Evolutionary conservation across 2,888 invertebrate genomes (phyloP), one percentile per base, ranked within the genome.

Genomic region (Diabrotica balteata): DNA sequence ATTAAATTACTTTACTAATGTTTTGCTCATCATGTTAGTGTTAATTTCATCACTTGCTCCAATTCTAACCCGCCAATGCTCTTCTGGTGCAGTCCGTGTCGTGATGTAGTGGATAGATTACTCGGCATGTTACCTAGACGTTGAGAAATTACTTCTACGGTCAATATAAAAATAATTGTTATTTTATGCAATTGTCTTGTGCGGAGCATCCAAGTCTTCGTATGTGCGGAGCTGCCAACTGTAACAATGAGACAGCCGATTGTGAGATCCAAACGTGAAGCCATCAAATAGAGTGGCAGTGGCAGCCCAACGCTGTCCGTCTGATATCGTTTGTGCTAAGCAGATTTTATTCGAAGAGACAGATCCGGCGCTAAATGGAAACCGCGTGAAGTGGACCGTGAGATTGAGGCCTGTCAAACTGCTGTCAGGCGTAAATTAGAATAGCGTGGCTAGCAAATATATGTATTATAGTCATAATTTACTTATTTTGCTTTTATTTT

Each of bases 191-290:
- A 69, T 69, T 67, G 67, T 62, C 63, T 66, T 69, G 54, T 45
- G 55, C 62, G 69, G 47, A 61, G 8, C 47, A 47, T 47, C 47
- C 9, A 8, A 9, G 47, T 10, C 8, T 9, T 47, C 59, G 59
- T 63, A 63, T 59, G 67, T 73, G 58, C 90, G 95, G 95, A 88
- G 95, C 95, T 79, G 93, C 95, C 80, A 96, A 94, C 87, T 96
- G 92, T 87, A 91, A 92, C 86, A 93, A 93, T 86, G 90, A 89
- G 75, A 93, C 92, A 73, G 93, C 93, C 74, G 91, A 91, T 82
- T 96, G 95, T 86, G 92, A 93, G 60, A 54, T 58, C 45, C 47
- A n/a, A 63, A 63, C 60, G 66, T 62, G 57, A 65, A 59, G 54
- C 65, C 43, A 51, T 55, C 63, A 63, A 66, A 68, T 57, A 53